Conservation (phyloP, 2,113 vertebrate species). For the Chlorodrepanis virens region DNA sequence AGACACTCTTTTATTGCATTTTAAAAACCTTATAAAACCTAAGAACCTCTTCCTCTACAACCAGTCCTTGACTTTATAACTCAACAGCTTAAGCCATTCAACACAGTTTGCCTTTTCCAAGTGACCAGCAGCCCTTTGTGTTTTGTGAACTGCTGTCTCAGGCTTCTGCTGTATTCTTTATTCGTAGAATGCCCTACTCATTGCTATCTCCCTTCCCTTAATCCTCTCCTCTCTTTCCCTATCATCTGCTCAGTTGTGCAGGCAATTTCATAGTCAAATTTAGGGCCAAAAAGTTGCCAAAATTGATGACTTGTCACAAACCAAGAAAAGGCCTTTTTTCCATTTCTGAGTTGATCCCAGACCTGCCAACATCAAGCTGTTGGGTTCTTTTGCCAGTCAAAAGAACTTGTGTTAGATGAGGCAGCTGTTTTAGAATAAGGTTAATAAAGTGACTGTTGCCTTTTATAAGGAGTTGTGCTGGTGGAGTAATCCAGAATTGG, state of each 20-base stretch:
- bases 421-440: slow-evolving; percentile 19
- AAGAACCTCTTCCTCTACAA: neutral
- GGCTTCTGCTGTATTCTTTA: neutral
- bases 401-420: neutral
- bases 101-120: neutral
- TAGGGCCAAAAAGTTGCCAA: slow-evolving; percentile 27
- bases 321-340: neutral
- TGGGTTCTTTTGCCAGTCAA: neutral
- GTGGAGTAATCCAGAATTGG: slow-evolving; percentile 13
- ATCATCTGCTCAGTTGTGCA: neutral
- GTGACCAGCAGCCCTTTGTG: neutral
- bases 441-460: slow-evolving; percentile 46
- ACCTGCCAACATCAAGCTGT: slow-evolving; percentile 30
- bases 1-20: neutral
- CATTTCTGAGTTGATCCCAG: neutral
- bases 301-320: slow-evolving; percentile 14
- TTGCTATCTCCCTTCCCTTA: neutral
- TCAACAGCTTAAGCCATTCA: neutral
- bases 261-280: neutral
- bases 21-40: neutral
- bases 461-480: slow-evolving; percentile 14
- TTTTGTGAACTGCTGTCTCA: neutral
- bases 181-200: neutral
- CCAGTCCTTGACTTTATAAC: neutral
- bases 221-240: neutral